Conservation (phyloP, 2,797 vertebrate genomes). For the Danio aesculapii region DNA sequence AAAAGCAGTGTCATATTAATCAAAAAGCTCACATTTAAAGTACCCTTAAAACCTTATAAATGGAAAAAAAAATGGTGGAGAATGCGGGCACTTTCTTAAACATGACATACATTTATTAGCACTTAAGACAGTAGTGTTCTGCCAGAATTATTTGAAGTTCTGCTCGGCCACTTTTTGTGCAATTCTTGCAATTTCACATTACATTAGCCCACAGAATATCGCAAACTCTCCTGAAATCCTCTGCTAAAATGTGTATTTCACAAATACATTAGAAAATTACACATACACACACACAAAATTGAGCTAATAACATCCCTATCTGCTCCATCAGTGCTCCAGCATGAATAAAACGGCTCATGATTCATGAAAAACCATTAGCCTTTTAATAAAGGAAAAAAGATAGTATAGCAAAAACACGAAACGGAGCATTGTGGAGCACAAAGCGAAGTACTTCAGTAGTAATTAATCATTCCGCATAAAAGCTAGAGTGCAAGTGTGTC, state of each 20-base stretch:
- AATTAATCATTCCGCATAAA: conserved; percentile 17
- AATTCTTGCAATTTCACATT: background rate
- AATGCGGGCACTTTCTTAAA: background rate
- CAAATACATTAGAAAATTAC: conserved; percentile 14
- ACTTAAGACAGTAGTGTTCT: background rate
- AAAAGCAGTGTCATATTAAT: background rate
- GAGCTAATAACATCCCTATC: background rate
- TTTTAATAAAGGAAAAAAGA: background rate
- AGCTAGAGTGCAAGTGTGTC: background rate
- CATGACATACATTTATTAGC: background rate
- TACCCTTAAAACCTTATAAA: background rate
- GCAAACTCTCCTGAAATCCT: background rate
- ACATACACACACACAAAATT: background rate
- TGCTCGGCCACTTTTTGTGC: conserved; percentile 6
- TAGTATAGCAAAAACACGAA: background rate
- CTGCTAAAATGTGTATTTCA: background rate
- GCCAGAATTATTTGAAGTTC: background rate
- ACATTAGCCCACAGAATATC: background rate
- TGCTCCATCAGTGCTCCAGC: background rate
- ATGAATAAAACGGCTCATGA: conserved; percentile 4
- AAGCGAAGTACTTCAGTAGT: no score
- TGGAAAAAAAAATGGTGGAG: background rate
- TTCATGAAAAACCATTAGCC: background rate
- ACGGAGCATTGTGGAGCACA: background rate
- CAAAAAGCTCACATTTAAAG: background rate